Percentiles rank a stretch among this genome's conserved stretches.
phyloP scores from a whole-genome alignment of 2,797 vertebrate genomes.

The Acanthurus lineatus region DNA sequence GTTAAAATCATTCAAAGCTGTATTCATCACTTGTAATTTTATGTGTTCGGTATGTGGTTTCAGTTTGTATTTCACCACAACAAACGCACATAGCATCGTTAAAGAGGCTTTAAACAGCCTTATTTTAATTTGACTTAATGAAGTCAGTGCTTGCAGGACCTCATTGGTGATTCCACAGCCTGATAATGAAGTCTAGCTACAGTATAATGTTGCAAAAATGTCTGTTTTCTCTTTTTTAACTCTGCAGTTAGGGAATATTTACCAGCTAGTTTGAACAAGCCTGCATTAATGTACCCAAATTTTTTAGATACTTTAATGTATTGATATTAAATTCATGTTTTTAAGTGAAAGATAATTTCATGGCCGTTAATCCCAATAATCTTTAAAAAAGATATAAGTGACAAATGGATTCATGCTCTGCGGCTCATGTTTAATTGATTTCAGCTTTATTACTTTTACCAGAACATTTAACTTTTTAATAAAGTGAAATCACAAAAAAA shows the following conservation, averaged over 20 bases:
- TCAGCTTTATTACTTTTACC: constrained; percentile 3
- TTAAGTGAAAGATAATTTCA: constrained; percentile 25
- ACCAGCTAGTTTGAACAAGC: background rate
- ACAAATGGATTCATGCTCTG: constrained; percentile 8
- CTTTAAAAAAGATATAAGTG: background rate
- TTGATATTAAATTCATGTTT: constrained; percentile 23
- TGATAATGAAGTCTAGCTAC: background rate
- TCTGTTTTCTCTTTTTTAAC: background rate
- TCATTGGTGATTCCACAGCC: background rate
- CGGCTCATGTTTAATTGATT: constrained; percentile 17
- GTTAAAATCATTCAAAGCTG: background rate
- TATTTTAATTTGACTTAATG: constrained; percentile 16
- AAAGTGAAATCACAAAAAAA: constrained; percentile 1
- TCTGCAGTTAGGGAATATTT: background rate
- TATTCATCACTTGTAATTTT: background rate
- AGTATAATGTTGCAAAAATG: constrained; percentile 4
- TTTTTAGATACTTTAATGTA: constrained; percentile 10
- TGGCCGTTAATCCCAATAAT: constrained; percentile 26
- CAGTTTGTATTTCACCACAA: background rate
- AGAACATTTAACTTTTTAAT: background rate
- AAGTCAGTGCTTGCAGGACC: background rate
- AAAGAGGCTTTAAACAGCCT: constrained; percentile 2
- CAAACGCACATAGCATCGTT: background rate
- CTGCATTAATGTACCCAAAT: background rate
- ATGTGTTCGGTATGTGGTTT: background rate